Conservation (phyloP, 2,797 vertebrate genomes). For the Aulostomus chinensis region DNA sequence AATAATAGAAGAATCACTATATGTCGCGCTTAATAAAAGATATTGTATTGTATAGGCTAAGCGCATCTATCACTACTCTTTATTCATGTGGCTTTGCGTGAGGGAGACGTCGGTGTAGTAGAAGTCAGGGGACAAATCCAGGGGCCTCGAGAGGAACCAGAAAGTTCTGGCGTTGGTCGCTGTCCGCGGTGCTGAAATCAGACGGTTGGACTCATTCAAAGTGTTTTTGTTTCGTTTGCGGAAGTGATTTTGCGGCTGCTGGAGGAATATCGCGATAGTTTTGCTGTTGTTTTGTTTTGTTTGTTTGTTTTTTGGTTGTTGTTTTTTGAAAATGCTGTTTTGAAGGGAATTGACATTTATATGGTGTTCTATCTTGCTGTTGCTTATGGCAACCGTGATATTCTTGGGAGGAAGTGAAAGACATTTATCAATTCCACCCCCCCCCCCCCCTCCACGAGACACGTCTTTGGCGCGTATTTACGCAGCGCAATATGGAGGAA, state of each 20-base stretch:
- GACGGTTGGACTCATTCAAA: background rate
- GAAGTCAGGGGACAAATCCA: background rate
- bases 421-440: too few relatives aligned
- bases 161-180: slow-evolving; percentile 24
- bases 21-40: slow-evolving; percentile 86
- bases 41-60: slow-evolving; percentile 85
- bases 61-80: slow-evolving; percentile 73
- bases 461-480: background rate
- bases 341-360: too few relatives aligned
- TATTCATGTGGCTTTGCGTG: slow-evolving; percentile 37
- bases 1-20: slow-evolving; percentile 81
- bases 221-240: too few relatives aligned
- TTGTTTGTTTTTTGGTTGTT: too few relatives aligned
- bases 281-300: too few relatives aligned
- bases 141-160: slow-evolving; percentile 25
- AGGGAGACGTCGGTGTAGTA: background rate
- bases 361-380: too few relatives aligned
- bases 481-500: background rate
- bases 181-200: slow-evolving; percentile 76
- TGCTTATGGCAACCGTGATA: too few relatives aligned
- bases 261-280: too few relatives aligned
- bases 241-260: too few relatives aligned
- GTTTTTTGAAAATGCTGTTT: too few relatives aligned
- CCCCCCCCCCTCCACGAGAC: too few relatives aligned
- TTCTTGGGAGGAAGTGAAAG: too few relatives aligned